These are phyloP conservation scores for Phycodurus eques DNA, from an alignment of 2,113 vertebrate genomes.

Conservation along the genomic window DNA sequence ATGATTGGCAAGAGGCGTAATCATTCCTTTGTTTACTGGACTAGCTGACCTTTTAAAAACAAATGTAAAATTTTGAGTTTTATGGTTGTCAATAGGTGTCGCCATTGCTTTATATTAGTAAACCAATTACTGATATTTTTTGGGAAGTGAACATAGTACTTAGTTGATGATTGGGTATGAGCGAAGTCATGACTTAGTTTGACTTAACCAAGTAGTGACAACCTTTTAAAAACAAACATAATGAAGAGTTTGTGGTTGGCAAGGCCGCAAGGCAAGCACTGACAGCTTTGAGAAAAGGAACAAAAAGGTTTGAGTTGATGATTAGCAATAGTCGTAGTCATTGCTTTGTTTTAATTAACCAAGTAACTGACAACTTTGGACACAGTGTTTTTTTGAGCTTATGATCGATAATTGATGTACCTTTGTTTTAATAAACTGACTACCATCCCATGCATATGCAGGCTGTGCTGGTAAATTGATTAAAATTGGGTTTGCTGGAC, in stretches of 20 bases:
- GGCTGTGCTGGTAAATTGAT: not conserved
- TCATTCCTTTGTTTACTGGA: no score
- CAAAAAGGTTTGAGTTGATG: not conserved
- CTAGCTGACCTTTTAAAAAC: not conserved
- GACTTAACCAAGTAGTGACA: not conserved
- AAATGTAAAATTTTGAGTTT: no score
- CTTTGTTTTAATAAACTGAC: not conserved
- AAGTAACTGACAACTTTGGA: not conserved
- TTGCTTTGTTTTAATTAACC: not conserved
- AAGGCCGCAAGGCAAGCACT: no score
- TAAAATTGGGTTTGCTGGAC: not conserved
- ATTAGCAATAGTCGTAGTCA: not conserved
- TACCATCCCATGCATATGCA: not conserved
- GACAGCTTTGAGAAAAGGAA: not conserved
- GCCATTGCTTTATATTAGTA: no score
- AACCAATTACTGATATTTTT: no score
- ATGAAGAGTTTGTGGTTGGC: no score
- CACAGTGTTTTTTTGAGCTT: not conserved
- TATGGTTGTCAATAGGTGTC: no score
- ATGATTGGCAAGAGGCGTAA: no score
- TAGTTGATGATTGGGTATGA: no score
- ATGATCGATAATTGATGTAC: not conserved
- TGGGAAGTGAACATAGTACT: no score
- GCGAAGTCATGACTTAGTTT: no score
- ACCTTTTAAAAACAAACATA: not conserved